Base-by-base conservation (phyloP, 2,797 vertebrate species). In the Pseudomugil gertrudae region DNA sequence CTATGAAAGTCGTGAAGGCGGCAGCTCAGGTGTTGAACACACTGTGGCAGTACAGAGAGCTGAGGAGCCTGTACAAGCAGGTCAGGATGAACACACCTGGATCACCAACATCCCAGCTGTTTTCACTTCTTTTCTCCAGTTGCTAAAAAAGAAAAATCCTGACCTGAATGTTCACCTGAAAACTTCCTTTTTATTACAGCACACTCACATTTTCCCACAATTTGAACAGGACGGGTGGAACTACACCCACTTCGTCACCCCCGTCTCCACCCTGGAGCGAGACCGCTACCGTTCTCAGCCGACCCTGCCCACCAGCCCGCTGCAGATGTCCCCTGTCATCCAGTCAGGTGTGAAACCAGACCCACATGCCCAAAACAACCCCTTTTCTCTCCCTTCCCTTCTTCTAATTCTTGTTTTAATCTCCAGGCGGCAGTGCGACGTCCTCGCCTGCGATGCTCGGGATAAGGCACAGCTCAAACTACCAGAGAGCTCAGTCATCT, bases 231-330 rank as follows among this genome's bases (percentile, higher is more conserved):
- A 99, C 32, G 98, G 98, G 57, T 99, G 98, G 98, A 99, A 96
- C 93, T 97, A 99, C 90, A 98, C 95, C 82, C 98, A 99, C 90
- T 99, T 99, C 70, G 92, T 99, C 89, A 99, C 98, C 2, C 98
- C 97, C 0, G 95, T 98, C 62, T 98, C 97, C 47, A 99, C 96
- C 0, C 90, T 99, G 80, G 98, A 99, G 81, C 93, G 97, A 69
- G 97, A 99, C 75, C 91, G 97, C 74, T 98, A 98, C 94, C 96
- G 97, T 19, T 99, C 98, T 0, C 97, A 99, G 78, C 97, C 98
- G 43, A 96, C 96, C 21, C 92, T 99, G 78, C 96, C 96, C 78
- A 98, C 96, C 81, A 94, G 95, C 72, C 96, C 96, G 70, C 93
- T 98, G 81, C 96, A 97, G 90, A 97, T 96, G 95, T 96, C 97